These are phyloP conservation scores for Dromas ardeola DNA, from an alignment of 2,113 vertebrate genomes.

Conservation along the genomic window DNA sequence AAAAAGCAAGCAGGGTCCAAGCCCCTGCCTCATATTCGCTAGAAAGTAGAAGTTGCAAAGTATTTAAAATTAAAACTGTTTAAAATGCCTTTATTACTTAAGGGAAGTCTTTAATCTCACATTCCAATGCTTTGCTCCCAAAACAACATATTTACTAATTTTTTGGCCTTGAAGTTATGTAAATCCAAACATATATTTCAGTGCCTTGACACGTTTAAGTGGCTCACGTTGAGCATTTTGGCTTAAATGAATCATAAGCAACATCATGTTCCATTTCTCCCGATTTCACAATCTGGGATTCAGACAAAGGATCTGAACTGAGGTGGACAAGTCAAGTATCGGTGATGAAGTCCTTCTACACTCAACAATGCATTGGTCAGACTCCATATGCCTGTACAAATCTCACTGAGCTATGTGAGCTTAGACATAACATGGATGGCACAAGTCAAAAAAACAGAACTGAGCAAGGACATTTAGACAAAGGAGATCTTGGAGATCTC, in stretches of 20 bases:
- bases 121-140: not conserved
- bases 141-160: not conserved
- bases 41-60: not conserved
- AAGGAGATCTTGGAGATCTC: not conserved
- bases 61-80: not conserved
- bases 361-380: not conserved
- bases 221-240: not conserved
- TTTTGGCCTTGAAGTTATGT: not conserved
- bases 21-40: not conserved
- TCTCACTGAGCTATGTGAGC: not conserved
- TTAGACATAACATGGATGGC: fast-evolving
- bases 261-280: not conserved
- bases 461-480: not conserved
- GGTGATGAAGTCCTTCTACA: fast-evolving
- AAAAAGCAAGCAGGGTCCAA: not conserved
- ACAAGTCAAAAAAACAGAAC: not conserved
- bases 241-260: not conserved
- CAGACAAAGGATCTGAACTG: not conserved
- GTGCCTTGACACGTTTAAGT: not conserved
- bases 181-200: not conserved
- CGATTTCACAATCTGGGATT: not conserved
- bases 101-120: not conserved
- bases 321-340: not conserved
- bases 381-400: not conserved
- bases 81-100: not conserved